These are phyloP conservation scores for Drosophila nigrodunni DNA, from an alignment of 1,140 invertebrate species.

Conservation along the genomic window DNA sequence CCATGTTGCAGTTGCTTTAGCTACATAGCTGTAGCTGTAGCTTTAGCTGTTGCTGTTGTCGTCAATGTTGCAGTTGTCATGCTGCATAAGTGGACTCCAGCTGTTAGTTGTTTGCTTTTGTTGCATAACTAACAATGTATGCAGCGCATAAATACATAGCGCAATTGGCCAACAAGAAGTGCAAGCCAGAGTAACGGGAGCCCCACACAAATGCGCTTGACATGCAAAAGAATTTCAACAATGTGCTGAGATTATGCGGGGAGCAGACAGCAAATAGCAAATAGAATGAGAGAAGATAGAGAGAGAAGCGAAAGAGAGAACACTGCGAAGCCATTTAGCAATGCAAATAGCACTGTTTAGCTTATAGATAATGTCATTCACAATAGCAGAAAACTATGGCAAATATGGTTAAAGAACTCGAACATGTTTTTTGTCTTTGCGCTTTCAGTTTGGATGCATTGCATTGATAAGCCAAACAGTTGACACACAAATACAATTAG, in stretches of 20 bases:
- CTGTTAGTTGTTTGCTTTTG: constrained; percentile 48
- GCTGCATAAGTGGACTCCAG: constrained; percentile 53
- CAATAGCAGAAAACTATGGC: constrained; percentile 63
- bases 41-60: constrained; percentile 43
- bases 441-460: constrained; percentile 48
- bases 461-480: constrained; percentile 56
- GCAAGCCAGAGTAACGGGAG: constrained; percentile 63
- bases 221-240: constrained; percentile 76
- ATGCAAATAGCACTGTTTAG: constrained; percentile 79
- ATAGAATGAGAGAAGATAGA: neutral
- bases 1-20: constrained; percentile 46
- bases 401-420: constrained; percentile 64
- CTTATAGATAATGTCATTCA: constrained; percentile 79
- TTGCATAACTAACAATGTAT: constrained; percentile 81
- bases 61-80: constrained; percentile 64
- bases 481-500: constrained; percentile 53
- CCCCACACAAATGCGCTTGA: constrained; percentile 76
- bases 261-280: neutral
- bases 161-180: constrained; percentile 40
- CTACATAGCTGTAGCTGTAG: constrained; percentile 27
- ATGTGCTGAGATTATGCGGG: constrained; percentile 60
- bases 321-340: constrained; percentile 63
- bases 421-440: constrained; percentile 54
- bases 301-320: constrained; percentile 2
- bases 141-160: constrained; percentile 77